These are phyloP conservation scores for Nephrotoma flavescens DNA, from an alignment of 2,888 invertebrate species.

Conservation along the genomic window DNA sequence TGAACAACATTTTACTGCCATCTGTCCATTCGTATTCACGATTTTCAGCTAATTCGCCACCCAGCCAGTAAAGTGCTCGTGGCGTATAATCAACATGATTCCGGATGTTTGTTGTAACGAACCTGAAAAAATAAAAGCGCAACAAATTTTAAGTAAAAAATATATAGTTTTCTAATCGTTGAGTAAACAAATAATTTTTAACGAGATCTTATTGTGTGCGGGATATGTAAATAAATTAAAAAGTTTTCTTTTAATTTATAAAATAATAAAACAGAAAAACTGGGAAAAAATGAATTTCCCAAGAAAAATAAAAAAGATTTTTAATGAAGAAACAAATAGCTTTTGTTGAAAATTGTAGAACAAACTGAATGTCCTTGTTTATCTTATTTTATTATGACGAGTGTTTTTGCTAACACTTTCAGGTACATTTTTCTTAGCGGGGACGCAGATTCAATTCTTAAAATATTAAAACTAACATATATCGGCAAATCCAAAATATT, in stretches of 20 bases:
- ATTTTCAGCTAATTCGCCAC: slow-evolving; percentile 36
- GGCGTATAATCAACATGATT: slow-evolving; percentile 57
- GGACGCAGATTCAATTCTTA: background rate
- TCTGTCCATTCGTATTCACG: slow-evolving; percentile 49
- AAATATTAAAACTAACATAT: too few relatives aligned
- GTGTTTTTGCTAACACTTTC: background rate
- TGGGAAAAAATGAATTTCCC: background rate
- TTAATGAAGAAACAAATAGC: background rate
- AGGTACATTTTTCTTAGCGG: background rate
- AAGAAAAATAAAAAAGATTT: background rate
- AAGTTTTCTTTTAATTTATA: background rate
- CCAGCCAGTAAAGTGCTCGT: slow-evolving; percentile 60
- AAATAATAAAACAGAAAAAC: background rate
- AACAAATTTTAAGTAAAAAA: background rate
- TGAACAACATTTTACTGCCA: slow-evolving; percentile 42
- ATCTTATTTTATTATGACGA: background rate
- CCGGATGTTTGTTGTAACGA: slow-evolving; percentile 51
- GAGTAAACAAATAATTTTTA: slow-evolving; percentile 4
- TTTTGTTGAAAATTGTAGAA: background rate
- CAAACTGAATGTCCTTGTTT: background rate
- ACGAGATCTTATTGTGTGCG: background rate
- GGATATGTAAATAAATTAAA: background rate
- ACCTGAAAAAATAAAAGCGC: slow-evolving; percentile 21
- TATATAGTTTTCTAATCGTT: background rate
- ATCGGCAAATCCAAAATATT: too few relatives aligned